Conservation (phyloP, 1,140 invertebrate species). For the Dinothrombium tinctorium region DNA sequence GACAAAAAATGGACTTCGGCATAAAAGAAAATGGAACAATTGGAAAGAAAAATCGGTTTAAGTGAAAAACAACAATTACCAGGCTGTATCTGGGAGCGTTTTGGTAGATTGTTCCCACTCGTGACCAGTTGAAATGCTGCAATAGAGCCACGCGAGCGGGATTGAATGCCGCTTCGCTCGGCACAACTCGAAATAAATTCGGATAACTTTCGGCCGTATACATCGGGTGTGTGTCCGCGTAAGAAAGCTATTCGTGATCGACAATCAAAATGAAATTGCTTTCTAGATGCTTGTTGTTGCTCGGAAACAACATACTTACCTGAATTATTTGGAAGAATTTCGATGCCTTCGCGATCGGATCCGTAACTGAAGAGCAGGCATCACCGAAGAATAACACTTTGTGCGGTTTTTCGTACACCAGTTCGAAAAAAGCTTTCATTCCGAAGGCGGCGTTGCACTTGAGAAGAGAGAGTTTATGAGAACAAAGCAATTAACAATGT, state of each 20-base stretch:
- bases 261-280: constrained; percentile 18
- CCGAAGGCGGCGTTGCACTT: constrained; percentile 96
- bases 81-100: constrained; percentile 79
- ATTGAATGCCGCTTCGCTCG: constrained; percentile 87
- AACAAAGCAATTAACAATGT: no score
- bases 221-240: constrained; percentile 94
- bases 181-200: constrained; percentile 87
- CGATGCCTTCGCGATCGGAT: constrained; percentile 88
- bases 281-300: no score
- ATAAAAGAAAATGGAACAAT: neutral
- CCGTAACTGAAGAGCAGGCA: constrained; percentile 83
- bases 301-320: constrained; percentile 26
- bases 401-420: constrained; percentile 69
- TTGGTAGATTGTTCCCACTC: constrained; percentile 89
- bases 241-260: constrained; percentile 89
- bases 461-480: constrained; percentile 24
- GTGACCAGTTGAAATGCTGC: constrained; percentile 82
- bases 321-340: constrained; percentile 89
- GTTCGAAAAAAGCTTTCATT: constrained; percentile 91
- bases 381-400: constrained; percentile 90
- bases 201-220: constrained; percentile 80
- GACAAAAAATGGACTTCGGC: neutral
- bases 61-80: constrained; percentile 28
- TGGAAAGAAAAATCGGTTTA: constrained; percentile 1
- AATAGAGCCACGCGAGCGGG: constrained; percentile 63